phyloP scores from a whole-genome alignment of 2,888 invertebrate species.

The Eupithecia vulgata region DNA sequence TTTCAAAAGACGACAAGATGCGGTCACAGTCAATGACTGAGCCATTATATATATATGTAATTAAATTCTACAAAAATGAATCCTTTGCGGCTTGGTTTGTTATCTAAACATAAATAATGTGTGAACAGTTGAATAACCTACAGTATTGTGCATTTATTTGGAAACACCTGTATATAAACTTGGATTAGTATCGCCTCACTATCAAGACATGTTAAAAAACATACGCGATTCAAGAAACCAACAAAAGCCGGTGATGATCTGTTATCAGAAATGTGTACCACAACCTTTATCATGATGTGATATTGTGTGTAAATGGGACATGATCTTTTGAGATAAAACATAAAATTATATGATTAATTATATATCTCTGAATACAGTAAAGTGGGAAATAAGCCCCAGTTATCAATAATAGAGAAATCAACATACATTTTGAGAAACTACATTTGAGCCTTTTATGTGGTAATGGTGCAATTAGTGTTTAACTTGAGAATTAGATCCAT shows the following conservation, averaged over 20 bases:
- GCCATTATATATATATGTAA: no score
- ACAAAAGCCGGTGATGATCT: neutral
- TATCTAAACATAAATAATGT: no score
- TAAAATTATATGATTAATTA: no score
- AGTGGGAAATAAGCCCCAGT: neutral
- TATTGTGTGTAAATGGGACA: neutral
- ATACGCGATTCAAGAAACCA: neutral
- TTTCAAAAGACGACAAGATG: no score
- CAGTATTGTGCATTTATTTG: no score
- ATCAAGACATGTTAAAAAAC: neutral
- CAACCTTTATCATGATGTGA: neutral
- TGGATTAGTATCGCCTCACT: neutral
- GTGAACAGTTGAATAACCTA: no score
- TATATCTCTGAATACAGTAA: neutral
- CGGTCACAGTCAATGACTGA: no score
- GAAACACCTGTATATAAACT: neutral
- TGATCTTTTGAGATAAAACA: neutral
- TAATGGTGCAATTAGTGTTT: conserved; percentile 2
- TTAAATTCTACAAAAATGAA: no score
- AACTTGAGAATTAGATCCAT: neutral
- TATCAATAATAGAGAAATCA: neutral
- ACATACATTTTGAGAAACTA: conserved; percentile 10
- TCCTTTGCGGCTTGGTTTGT: no score
- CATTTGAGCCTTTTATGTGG: conserved; percentile 4
- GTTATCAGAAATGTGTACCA: neutral